These are phyloP conservation scores for Hirundichthys speculiger DNA, from an alignment of 2,113 vertebrate species.

Conservation along the genomic window DNA sequence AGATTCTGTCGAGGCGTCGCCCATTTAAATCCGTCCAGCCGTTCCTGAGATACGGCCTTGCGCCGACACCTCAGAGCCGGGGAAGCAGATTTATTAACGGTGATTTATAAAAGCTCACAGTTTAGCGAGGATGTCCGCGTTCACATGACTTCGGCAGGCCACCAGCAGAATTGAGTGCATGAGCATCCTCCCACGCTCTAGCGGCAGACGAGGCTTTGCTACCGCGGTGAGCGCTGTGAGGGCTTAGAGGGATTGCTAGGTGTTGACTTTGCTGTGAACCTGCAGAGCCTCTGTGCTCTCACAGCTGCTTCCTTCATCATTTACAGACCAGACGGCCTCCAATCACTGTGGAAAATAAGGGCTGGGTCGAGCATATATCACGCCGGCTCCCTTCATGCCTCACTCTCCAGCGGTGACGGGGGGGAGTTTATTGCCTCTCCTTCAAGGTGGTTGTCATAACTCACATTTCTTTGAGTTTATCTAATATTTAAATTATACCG, in stretches of 20 bases:
- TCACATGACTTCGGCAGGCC: too few relatives aligned
- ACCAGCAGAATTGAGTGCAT: constrained; percentile 4
- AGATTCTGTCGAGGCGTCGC: too few relatives aligned
- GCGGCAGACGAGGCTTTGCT: constrained; percentile 34
- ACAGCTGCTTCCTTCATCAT: constrained; percentile 71
- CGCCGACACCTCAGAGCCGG: too few relatives aligned
- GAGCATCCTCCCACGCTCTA: background rate
- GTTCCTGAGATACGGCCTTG: too few relatives aligned
- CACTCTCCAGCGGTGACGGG: constrained; percentile 28
- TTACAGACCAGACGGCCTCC: constrained; percentile 48
- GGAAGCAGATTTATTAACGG: too few relatives aligned
- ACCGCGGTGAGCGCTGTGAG: constrained; percentile 50
- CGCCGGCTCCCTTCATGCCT: constrained; percentile 24
- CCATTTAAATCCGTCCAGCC: too few relatives aligned
- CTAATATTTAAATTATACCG: constrained; percentile 68
- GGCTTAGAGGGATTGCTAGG: constrained; percentile 63
- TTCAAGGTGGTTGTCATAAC: constrained; percentile 67
- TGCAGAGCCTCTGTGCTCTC: constrained; percentile 61
- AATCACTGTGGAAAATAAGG: constrained; percentile 66
- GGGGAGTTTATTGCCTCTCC: constrained; percentile 53
- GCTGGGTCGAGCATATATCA: constrained; percentile 58
- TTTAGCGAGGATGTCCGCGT: too few relatives aligned
- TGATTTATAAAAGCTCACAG: too few relatives aligned
- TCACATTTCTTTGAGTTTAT: constrained; percentile 68
- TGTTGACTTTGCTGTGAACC: constrained; percentile 74